Evolutionary conservation across 2,113 vertebrate species (phyloP).

Genomic region (Cryptotis parvus): DNA sequence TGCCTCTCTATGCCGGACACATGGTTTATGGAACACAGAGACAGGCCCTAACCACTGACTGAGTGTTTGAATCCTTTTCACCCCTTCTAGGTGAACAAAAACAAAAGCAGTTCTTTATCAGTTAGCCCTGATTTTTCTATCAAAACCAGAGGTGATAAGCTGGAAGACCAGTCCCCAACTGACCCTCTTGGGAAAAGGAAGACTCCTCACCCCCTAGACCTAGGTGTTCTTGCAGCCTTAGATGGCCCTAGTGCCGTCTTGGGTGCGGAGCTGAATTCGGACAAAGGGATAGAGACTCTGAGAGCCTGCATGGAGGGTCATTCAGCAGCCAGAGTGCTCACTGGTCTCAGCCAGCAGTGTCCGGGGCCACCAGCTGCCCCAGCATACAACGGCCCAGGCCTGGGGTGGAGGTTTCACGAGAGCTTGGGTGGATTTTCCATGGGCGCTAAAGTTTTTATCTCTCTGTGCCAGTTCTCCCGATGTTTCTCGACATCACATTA

Average conservation of each 20-base stretch:
- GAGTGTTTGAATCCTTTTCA: slow-evolving; percentile 75
- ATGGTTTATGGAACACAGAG: slow-evolving; percentile 75
- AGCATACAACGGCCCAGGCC: background rate
- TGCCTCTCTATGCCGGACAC: slow-evolving; percentile 76
- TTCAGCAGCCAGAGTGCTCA: slow-evolving; percentile 48
- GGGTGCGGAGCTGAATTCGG: background rate
- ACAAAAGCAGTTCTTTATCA: slow-evolving; percentile 81
- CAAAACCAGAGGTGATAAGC: slow-evolving; percentile 73
- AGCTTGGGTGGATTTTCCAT: background rate
- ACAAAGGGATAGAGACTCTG: background rate
- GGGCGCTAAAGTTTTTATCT: slow-evolving; percentile 84
- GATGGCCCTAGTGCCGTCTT: slow-evolving; percentile 48
- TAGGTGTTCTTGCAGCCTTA: background rate
- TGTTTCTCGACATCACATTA: slow-evolving; percentile 92
- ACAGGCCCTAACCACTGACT: slow-evolving; percentile 49
- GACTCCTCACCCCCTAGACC: slow-evolving; percentile 41
- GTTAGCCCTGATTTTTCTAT: slow-evolving; percentile 79
- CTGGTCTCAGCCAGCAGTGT: background rate
- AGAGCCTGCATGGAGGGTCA: background rate
- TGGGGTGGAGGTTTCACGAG: background rate
- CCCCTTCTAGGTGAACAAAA: slow-evolving; percentile 78
- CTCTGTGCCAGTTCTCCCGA: slow-evolving; percentile 86
- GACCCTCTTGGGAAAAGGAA: slow-evolving; percentile 69
- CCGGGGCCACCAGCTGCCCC: slow-evolving; percentile 42
- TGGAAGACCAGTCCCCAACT: slow-evolving; percentile 61